These are phyloP conservation scores for Podarcis raffonei DNA, from an alignment of 2,113 vertebrate species.

Conservation along the genomic window DNA sequence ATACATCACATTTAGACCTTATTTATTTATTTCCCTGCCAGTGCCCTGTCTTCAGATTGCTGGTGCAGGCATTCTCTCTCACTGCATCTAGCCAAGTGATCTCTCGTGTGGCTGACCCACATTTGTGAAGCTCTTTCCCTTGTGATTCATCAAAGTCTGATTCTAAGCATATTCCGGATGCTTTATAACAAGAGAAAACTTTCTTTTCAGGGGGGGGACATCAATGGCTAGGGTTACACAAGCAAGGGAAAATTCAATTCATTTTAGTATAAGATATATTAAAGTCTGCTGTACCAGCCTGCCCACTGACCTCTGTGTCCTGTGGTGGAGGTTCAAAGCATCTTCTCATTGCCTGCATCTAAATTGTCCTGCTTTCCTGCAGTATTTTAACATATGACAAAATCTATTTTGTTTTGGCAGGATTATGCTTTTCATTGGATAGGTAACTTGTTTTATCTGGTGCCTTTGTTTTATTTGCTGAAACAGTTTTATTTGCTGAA, in stretches of 20 bases:
- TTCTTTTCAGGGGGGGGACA: neutral
- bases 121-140: neutral
- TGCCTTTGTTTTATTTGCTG: no score
- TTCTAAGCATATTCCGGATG: neutral
- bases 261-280: neutral
- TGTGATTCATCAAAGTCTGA: neutral
- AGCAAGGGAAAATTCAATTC: neutral
- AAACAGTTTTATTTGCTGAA: no score
- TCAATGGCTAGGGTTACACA: neutral
- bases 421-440: no score
- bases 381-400: no score
- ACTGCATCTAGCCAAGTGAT: neutral
- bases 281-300: neutral
- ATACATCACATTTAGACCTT: neutral
- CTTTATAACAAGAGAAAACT: neutral
- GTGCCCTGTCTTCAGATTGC: neutral
- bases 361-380: no score
- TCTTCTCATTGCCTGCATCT: no score
- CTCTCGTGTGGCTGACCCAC: neutral
- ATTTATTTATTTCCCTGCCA: neutral
- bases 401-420: no score
- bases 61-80: neutral
- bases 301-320: neutral
- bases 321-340: neutral
- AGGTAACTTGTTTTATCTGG: no score